Conservation (phyloP, 2,888 invertebrate species). For the Phanerotoma sp. region DNA sequence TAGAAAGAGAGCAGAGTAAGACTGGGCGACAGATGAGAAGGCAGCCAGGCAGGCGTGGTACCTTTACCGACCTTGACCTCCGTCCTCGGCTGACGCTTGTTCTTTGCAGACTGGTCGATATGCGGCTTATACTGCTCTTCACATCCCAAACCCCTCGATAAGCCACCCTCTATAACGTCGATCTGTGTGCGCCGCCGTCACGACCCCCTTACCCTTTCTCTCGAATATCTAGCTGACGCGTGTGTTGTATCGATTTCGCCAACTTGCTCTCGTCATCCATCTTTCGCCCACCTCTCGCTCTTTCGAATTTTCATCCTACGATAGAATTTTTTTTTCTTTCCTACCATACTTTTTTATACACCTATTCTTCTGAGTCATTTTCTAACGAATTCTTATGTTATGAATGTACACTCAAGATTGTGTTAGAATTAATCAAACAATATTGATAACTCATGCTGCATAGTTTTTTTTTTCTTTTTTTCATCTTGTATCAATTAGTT, state of each 20-base stretch:
- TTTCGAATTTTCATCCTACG: neutral
- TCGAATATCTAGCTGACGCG: slow-evolving; percentile 18
- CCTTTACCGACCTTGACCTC: slow-evolving; percentile 53
- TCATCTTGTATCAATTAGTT: too few relatives aligned
- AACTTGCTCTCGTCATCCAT: slow-evolving; percentile 27
- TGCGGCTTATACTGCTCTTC: slow-evolving; percentile 29
- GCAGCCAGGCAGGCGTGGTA: slow-evolving; percentile 35
- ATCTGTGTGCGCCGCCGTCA: slow-evolving; percentile 31
- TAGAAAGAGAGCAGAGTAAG: too few relatives aligned
- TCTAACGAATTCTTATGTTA: too few relatives aligned
- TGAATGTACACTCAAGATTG: too few relatives aligned
- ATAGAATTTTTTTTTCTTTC: neutral
- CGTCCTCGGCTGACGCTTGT: slow-evolving; percentile 50
- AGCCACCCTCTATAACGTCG: slow-evolving; percentile 27
- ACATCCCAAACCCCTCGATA: slow-evolving; percentile 32
- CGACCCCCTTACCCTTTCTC: slow-evolving; percentile 23
- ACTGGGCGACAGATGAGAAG: slow-evolving; percentile 14
- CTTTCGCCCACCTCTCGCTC: neutral
- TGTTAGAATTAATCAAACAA: too few relatives aligned
- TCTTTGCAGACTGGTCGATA: slow-evolving; percentile 53
- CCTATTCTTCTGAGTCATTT: too few relatives aligned
- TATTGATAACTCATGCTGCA: too few relatives aligned
- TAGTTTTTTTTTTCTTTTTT: too few relatives aligned
- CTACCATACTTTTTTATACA: too few relatives aligned
- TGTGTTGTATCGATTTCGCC: slow-evolving; percentile 43